Evolutionary conservation across 2,113 vertebrate species (phyloP).

Genomic region (Burhinus bistriatus): DNA sequence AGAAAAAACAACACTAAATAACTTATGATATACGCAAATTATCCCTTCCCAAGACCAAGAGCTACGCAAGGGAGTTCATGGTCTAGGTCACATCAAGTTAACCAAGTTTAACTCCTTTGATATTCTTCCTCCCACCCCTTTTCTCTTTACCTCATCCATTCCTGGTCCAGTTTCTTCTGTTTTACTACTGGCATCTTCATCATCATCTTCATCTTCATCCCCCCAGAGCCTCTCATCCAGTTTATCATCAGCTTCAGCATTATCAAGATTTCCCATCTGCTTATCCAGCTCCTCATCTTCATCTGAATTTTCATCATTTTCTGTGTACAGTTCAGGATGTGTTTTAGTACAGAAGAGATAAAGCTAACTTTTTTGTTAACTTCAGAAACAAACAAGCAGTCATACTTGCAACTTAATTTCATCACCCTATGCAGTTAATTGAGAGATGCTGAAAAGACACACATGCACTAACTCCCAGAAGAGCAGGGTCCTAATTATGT

Average conservation of each 20-base stretch:
- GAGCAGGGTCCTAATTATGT: not conserved
- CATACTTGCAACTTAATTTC: not conserved
- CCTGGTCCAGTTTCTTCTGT: constrained; percentile 91
- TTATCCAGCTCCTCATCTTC: constrained; percentile 91
- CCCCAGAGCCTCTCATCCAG: constrained; percentile 97
- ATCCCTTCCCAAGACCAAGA: not conserved
- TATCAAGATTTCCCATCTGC: constrained; percentile 92
- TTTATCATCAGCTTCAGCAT: constrained; percentile 86
- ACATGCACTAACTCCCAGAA: not conserved
- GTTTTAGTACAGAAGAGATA: not conserved
- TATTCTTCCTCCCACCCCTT: not conserved
- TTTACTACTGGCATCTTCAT: constrained; percentile 75
- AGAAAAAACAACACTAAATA: not conserved
- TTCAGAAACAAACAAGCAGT: not conserved
- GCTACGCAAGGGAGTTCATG: not conserved
- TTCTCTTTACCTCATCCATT: constrained; percentile 89
- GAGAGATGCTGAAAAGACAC: not conserved
- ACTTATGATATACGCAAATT: not conserved
- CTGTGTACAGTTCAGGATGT: constrained; percentile 63
- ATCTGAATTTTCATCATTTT: constrained; percentile 81
- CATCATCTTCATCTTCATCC: constrained; percentile 80
- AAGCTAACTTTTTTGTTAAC: not conserved
- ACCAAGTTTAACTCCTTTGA: not conserved
- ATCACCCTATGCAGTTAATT: not conserved
- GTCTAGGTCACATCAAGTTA: not conserved